Evolutionary conservation across 2,113 vertebrate species (phyloP).

Genomic region (Phalacrocorax brasilianus): DNA sequence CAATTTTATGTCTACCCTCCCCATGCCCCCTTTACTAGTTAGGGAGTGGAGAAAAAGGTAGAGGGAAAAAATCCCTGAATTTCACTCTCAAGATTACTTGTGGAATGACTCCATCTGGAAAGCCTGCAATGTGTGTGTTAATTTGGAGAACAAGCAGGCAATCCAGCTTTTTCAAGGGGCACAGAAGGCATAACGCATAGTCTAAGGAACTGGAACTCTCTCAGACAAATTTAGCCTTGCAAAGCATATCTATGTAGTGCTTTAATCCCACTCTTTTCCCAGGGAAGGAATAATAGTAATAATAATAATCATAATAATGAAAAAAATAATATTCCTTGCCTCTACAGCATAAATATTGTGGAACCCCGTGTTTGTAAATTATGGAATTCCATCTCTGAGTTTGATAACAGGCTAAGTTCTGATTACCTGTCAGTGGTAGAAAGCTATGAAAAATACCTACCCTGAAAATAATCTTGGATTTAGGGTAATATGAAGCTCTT

Average conservation of each 20-base stretch:
- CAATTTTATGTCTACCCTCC: background rate
- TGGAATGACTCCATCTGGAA: background rate
- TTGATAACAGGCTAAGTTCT: background rate
- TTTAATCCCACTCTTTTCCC: background rate
- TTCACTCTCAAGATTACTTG: background rate
- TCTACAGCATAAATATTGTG: background rate
- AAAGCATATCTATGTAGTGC: background rate
- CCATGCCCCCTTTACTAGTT: rapidly evolving
- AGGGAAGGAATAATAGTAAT: background rate
- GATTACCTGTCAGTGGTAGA: background rate
- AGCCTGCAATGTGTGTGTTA: background rate
- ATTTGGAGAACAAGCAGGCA: background rate
- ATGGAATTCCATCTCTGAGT: background rate
- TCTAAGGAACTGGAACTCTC: background rate
- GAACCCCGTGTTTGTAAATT: background rate
- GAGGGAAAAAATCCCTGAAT: background rate
- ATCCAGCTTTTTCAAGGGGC: background rate
- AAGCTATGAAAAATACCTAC: background rate
- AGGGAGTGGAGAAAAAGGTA: background rate
- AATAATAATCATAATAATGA: background rate
- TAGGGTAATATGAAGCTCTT: background rate
- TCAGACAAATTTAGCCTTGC: background rate
- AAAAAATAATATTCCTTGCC: background rate
- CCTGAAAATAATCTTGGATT: background rate
- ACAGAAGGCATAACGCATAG: background rate